Evolutionary conservation across 2,797 vertebrate genomes (phyloP).

Genomic region (Pantherophis vulpinus): DNA sequence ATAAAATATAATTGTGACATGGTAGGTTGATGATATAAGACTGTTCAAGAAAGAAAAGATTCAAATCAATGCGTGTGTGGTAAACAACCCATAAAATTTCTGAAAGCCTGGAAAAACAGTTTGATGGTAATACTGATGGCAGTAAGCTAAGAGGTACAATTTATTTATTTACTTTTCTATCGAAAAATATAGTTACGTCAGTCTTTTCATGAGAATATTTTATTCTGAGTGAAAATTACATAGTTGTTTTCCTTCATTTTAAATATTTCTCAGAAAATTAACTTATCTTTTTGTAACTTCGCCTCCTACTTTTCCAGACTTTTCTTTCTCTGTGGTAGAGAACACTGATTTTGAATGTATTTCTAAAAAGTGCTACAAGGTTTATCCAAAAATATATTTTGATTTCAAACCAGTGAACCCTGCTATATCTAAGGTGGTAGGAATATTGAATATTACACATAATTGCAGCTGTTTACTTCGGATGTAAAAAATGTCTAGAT

Average conservation of each 20-base stretch:
- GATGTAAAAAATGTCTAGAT: not conserved
- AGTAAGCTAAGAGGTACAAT: not conserved
- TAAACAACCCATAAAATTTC: not conserved
- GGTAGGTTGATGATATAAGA: constrained; percentile 12
- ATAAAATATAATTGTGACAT: constrained; percentile 44
- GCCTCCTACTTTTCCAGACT: not conserved
- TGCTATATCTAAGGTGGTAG: not conserved
- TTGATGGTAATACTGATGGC: not conserved
- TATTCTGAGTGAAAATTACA: not conserved
- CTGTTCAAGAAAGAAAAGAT: constrained; percentile 38
- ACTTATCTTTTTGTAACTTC: not conserved
- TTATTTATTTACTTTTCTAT: not conserved
- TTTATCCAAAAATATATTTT: not conserved
- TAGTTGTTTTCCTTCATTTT: not conserved
- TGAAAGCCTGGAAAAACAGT: not conserved
- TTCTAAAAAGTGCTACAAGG: not conserved
- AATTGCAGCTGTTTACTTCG: not conserved
- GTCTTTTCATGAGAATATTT: not conserved
- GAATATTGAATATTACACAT: not conserved
- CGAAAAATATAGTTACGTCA: not conserved
- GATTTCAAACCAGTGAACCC: not conserved
- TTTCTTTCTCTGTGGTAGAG: not conserved
- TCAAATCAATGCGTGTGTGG: not conserved
- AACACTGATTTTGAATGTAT: not conserved
- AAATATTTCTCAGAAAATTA: not conserved